phyloP scores from a whole-genome alignment of 2,888 invertebrate species.

The Drosophila colorata region DNA sequence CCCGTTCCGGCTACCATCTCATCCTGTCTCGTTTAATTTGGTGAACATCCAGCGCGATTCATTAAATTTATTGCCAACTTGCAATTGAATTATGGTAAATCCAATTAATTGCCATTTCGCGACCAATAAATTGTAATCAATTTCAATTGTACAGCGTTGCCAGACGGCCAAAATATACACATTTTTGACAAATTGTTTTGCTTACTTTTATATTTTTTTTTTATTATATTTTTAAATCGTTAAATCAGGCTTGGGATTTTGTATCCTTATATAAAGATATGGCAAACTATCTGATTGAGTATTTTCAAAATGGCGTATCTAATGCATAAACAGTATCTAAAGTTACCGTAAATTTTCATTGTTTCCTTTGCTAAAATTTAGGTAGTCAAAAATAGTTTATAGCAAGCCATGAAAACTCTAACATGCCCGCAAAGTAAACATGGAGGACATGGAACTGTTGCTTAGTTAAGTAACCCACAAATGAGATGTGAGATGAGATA shows the following conservation, averaged over 20 bases:
- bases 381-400: neutral
- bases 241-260: conserved; percentile 3
- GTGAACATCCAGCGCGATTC: conserved; percentile 55
- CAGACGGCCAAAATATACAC: conserved; percentile 4
- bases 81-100: conserved; percentile 64
- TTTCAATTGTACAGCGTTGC: conserved; percentile 48
- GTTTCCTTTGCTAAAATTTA: too few relatives aligned
- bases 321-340: neutral
- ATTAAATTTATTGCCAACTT: conserved; percentile 64
- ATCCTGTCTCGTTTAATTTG: conserved; percentile 45
- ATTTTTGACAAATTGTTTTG: conserved; percentile 7
- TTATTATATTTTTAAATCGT: neutral
- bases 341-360: neutral
- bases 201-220: conserved; percentile 7
- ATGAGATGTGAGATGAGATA: conserved; percentile 3
- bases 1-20: neutral
- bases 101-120: conserved; percentile 65
- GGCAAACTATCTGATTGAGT: too few relatives aligned
- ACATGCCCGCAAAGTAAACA: conserved; percentile 6
- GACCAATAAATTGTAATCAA: conserved; percentile 63
- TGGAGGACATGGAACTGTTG: neutral
- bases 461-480: conserved; percentile 10
- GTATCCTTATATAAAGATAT: too few relatives aligned
- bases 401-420: neutral
- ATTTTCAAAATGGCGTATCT: too few relatives aligned